Conservation (phyloP, 2,113 vertebrate genomes). For the Loxodonta africana region DNA sequence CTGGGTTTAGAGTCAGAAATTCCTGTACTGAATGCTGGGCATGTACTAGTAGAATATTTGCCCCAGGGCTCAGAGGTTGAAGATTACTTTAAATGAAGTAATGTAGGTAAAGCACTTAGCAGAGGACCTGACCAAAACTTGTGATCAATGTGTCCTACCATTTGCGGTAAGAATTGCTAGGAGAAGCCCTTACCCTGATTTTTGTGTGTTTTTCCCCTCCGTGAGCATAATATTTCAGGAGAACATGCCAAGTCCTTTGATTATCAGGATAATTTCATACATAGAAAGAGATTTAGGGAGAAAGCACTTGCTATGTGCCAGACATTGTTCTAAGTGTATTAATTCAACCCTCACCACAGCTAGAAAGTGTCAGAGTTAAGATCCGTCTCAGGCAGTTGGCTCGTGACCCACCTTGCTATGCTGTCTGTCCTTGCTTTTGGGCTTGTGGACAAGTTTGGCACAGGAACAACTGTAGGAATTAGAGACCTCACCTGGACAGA, state of each 20-base stretch:
- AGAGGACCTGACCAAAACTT: not conserved
- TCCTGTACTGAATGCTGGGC: not conserved
- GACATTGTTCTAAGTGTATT: not conserved
- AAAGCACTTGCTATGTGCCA: not conserved
- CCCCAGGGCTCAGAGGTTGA: not conserved
- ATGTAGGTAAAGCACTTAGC: not conserved
- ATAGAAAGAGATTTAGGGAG: not conserved
- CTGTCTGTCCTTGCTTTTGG: not conserved
- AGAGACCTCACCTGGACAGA: not conserved
- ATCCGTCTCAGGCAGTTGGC: not conserved
- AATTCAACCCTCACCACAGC: not conserved
- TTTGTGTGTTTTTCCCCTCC: too few relatives aligned
- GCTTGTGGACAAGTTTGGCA: not conserved
- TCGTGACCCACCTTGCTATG: not conserved
- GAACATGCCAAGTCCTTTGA: not conserved
- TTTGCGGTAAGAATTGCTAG: not conserved
- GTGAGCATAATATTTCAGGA: not conserved
- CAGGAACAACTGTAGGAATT: not conserved
- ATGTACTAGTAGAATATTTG: not conserved
- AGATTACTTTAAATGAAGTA: not conserved
- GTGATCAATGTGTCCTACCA: fast-evolving
- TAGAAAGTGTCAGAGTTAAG: not conserved
- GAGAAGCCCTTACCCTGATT: not conserved
- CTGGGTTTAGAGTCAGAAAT: not conserved
- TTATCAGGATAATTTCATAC: not conserved